These are phyloP conservation scores for Rhinolophus ferrumequinum DNA, from an alignment of 2,113 vertebrate genomes.

Conservation along the genomic window DNA sequence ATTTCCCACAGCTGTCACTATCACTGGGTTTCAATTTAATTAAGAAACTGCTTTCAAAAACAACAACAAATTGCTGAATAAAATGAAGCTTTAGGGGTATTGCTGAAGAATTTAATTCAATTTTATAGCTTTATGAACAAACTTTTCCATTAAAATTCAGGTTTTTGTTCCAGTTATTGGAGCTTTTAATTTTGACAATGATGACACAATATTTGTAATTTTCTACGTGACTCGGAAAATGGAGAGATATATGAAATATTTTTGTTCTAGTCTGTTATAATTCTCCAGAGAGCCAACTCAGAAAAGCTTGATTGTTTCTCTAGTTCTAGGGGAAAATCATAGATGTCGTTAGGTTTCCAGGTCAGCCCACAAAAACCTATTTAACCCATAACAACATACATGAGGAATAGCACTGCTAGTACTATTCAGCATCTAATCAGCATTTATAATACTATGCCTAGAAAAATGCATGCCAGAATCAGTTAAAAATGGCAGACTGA, in stretches of 20 bases:
- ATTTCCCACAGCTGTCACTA: constrained; percentile 16
- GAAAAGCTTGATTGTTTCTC: constrained; percentile 12
- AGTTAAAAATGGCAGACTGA: constrained; percentile 34
- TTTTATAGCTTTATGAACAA: constrained; percentile 52
- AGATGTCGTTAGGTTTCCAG: not conserved
- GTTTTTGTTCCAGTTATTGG: constrained; percentile 15
- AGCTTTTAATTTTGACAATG: constrained; percentile 28
- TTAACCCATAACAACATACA: not conserved
- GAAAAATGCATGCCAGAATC: not conserved
- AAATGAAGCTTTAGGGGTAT: constrained; percentile 4
- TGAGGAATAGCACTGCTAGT: not conserved
- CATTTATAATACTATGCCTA: not conserved
- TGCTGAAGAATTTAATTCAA: constrained; percentile 35
- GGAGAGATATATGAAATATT: not conserved
- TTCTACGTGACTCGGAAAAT: constrained; percentile 20
- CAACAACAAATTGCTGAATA: not conserved
- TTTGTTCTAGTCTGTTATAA: constrained; percentile 9
- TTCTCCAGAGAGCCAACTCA: constrained; percentile 30
- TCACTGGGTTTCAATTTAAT: constrained; percentile 57
- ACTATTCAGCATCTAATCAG: not conserved
- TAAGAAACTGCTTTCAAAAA: constrained; percentile 42
- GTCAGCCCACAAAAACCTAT: constrained; percentile 26
- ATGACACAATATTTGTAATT: not conserved
- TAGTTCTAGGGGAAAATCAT: not conserved
- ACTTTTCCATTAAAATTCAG: constrained; percentile 49